Conservation (phyloP, 2,113 vertebrate species). For the Pachypanchax playfairii region DNA sequence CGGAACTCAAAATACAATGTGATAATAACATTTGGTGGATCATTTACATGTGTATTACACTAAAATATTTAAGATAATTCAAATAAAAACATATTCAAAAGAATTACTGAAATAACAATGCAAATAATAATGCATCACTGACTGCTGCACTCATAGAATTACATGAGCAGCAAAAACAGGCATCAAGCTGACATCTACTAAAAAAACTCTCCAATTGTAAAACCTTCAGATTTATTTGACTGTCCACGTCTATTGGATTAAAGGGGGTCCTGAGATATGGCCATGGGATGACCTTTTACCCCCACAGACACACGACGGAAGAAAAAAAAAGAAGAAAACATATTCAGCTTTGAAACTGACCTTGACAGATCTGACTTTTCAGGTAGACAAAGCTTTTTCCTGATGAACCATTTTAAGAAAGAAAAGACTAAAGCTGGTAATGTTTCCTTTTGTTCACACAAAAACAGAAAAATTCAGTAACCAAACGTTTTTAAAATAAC, state of each 20-base stretch:
- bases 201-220: conserved; percentile 11
- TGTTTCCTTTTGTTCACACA: conserved; percentile 27
- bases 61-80: neutral
- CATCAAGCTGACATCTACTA: neutral
- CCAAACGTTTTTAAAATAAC: no score
- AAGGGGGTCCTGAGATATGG: conserved; percentile 11
- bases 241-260: conserved; percentile 42
- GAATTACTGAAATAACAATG: neutral
- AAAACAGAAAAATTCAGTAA: conserved; percentile 22
- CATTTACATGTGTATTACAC: no score
- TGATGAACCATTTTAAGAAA: conserved; percentile 49
- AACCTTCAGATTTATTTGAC: conserved; percentile 16
- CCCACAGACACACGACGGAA: conserved; percentile 8
- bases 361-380: conserved; percentile 63
- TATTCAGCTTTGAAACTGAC: conserved; percentile 54
- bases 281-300: conserved; percentile 39
- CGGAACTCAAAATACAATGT: no score
- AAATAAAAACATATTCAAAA: neutral
- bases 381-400: conserved; percentile 52
- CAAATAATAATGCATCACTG: neutral
- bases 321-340: conserved; percentile 34
- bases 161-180: neutral
- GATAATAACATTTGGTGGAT: no score
- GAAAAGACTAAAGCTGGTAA: conserved; percentile 19
- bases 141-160: no score